A percentile compares a stretch with the other conserved stretches of the same genome.
Conservation (phyloP, 2,797 vertebrate species). For the Petrocephalus sullivani region DNA sequence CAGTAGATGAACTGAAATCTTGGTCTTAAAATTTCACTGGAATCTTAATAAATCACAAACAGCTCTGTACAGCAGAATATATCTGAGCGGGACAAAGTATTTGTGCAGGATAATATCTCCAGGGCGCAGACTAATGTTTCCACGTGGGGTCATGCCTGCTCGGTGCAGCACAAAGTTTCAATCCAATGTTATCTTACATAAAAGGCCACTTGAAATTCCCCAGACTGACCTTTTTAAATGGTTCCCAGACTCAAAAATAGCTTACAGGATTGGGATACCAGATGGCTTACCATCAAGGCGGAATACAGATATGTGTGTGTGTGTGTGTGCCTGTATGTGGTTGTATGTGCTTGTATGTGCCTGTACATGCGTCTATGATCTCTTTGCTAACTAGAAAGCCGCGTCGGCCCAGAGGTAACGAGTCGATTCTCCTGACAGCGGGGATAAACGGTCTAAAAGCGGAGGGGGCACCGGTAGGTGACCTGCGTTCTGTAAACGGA, state of each 20-base stretch:
- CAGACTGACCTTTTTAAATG: conserved; percentile 9
- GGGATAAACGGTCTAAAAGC: neutral
- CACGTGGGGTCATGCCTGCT: neutral
- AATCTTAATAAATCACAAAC: neutral
- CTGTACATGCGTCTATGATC: neutral
- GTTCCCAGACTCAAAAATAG: neutral
- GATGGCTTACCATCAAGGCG: neutral
- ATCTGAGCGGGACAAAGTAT: neutral
- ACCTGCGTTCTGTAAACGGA: neutral
- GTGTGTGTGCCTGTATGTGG: neutral
- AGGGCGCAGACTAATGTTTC: neutral
- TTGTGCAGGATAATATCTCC: neutral
- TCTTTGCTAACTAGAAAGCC: neutral
- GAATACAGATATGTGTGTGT: neutral
- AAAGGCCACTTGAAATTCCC: conserved; percentile 11
- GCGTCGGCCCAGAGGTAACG: neutral
- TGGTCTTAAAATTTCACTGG: neutral
- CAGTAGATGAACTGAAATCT: neutral
- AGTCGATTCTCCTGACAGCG: neutral
- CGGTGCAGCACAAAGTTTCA: neutral
- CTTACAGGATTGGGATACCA: neutral
- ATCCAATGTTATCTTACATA: neutral
- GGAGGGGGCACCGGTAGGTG: neutral
- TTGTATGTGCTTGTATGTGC: neutral
- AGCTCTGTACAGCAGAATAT: neutral